Evolutionary conservation across 2,797 vertebrate genomes (phyloP).

Genomic region (Hapalemur alaotrensis): DNA sequence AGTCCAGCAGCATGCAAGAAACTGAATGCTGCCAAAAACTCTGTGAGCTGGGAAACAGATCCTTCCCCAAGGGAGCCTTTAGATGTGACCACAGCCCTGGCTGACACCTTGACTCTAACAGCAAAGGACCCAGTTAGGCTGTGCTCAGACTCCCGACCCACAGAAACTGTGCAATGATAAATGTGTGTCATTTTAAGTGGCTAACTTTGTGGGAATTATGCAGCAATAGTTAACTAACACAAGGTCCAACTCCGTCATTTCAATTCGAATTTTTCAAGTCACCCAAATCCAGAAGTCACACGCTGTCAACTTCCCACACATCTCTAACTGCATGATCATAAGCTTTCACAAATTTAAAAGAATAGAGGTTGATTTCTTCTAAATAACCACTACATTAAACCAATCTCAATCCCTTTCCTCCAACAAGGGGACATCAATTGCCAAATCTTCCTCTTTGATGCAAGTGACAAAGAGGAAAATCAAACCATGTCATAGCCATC

Average conservation of each 20-base stretch:
- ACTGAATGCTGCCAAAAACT: not conserved
- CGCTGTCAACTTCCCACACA: not conserved
- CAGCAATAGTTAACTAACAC: not conserved
- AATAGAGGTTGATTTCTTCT: conserved; percentile 63
- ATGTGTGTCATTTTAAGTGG: not conserved
- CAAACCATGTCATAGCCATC: not conserved
- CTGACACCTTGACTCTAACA: not conserved
- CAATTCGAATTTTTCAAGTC: conserved; percentile 8
- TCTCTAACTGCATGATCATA: not conserved
- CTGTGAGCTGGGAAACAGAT: not conserved
- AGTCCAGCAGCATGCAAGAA: not conserved
- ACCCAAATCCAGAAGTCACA: not conserved
- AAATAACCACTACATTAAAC: conserved; percentile 14
- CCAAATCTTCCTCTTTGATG: conserved; percentile 24
- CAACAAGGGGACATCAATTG: conserved; percentile 50
- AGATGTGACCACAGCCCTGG: not conserved
- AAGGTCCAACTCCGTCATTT: not conserved
- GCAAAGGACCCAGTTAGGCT: not conserved
- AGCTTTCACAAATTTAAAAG: conserved; percentile 28
- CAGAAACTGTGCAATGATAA: not conserved
- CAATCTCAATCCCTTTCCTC: conserved; percentile 49
- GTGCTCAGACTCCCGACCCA: not conserved
- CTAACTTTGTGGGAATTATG: not conserved
- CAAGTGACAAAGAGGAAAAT: conserved; percentile 41
- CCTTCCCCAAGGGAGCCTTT: not conserved